Conservation (phyloP, 2,888 invertebrate species). For the Neoitamus cyanurus region DNA sequence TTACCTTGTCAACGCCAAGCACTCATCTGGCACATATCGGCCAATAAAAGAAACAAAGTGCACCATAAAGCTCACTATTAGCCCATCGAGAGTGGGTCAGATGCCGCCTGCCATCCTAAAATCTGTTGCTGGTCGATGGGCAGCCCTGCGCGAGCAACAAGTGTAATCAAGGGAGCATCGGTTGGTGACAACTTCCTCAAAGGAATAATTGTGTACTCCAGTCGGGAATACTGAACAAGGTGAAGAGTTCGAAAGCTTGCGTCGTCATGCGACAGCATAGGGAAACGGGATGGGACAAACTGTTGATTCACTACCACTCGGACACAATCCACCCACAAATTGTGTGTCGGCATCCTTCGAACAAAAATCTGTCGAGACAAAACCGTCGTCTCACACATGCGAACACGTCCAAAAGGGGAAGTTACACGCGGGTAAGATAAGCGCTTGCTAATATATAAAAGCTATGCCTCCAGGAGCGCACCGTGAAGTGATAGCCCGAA, state of each 20-base stretch:
- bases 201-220: not conserved
- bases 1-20: not conserved
- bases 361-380: not conserved
- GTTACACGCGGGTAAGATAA: not conserved
- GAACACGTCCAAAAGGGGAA: slow-evolving; percentile 25
- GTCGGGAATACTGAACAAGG: not conserved
- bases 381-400: slow-evolving; percentile 10
- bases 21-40: not conserved
- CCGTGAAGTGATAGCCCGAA: slow-evolving; percentile 46
- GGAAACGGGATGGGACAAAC: slow-evolving; percentile 4
- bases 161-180: slow-evolving; percentile 8
- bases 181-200: not conserved
- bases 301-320: not conserved
- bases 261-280: not conserved
- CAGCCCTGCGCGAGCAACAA: slow-evolving; percentile 48
- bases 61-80: slow-evolving; percentile 38
- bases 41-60: slow-evolving; percentile 47
- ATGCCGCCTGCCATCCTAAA: not conserved
- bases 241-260: not conserved
- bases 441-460: slow-evolving; percentile 38
- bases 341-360: not conserved
- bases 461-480: slow-evolving; percentile 43
- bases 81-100: not conserved
- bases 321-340: slow-evolving; percentile 19
- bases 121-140: not conserved